Conservation (phyloP, 2,797 vertebrate species). For the Octomys mimax region DNA sequence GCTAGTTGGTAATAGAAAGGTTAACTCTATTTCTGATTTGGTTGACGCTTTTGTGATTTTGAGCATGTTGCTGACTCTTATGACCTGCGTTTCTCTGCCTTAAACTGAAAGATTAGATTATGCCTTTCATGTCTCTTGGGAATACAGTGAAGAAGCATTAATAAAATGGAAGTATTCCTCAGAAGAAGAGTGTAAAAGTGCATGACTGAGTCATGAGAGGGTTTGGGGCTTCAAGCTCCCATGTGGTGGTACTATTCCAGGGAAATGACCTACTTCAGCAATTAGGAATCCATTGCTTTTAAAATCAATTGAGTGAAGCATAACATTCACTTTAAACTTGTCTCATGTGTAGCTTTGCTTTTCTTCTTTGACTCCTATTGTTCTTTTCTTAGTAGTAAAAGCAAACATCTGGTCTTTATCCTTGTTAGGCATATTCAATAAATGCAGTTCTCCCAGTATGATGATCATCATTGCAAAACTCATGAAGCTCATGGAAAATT, state of each 20-base stretch:
- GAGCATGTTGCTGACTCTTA: neutral
- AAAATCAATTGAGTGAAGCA: neutral
- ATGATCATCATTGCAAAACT: neutral
- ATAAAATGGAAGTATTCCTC: conserved; percentile 18
- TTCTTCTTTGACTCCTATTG: conserved; percentile 9
- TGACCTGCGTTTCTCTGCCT: neutral
- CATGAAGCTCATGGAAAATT: neutral
- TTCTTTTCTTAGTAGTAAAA: conserved; percentile 39
- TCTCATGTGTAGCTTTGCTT: neutral
- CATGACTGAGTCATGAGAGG: neutral
- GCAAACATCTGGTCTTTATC: neutral
- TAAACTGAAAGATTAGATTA: conserved; percentile 6
- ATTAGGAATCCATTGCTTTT: conserved; percentile 24
- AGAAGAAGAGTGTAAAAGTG: neutral
- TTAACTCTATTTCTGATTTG: conserved; percentile 15
- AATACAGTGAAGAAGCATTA: conserved; percentile 16
- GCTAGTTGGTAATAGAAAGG: neutral
- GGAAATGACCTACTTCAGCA: neutral
- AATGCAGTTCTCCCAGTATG: neutral
- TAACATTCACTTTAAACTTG: neutral
- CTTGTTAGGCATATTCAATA: neutral
- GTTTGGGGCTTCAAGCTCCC: neutral
- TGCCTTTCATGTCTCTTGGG: neutral
- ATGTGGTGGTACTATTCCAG: neutral
- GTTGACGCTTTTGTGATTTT: neutral